Evolutionary conservation across 2,888 invertebrate species (phyloP), one percentile per base, ranked within the genome.

Genomic region (Caenorhabditis imperialis): DNA sequence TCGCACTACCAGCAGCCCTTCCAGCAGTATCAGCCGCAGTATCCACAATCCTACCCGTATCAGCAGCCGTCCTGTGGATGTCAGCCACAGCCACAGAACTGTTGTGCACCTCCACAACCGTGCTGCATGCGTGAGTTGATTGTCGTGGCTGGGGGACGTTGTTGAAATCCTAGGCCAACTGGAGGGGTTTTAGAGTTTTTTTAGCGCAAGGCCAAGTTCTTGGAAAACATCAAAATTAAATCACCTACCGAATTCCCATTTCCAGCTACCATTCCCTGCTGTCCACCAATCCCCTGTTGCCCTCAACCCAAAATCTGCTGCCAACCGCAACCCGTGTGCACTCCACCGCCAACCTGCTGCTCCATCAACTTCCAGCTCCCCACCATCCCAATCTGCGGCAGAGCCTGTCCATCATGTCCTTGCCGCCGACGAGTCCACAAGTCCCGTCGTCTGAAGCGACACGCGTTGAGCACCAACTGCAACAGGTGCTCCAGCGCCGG

Each of bases 271-370:
- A 60, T 73, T 8, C 73, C 73, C 7, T 73, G 73, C 27, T 73
- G 73, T 22, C 73, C 73, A 23, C 58, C 53, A 18, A 65, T 73
- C 8, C 73, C 73, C 7, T 73, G 73, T 18, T 73, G 73, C 16
- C 73, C 73, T 12, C 73, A 73, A 44, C 73, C 73, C 16, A 73
- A 73, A 18, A 67, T 73, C 22, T 73, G 73, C 48, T 73, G 73
- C 35, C 73, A 73, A 20, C 73, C 73, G 14, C 45, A 55, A 27
- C 55, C 65, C 12, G 22, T 65, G 6, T 65, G 65, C 25, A 25
- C 50, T 1, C 71, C 71, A 25, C 71, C 71, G 16, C 62, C 50
- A 25, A 50, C 57, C 1, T 71, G 62, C 33, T 71, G 71, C 40
- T 40, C 47, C n/a, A 50, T 71, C 12, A 62, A 51, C 51, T 63